Evolutionary conservation across 1,140 invertebrate genomes (phyloP), one percentile per base, ranked within the genome.

Genomic region (Orchestia grillus): DNA sequence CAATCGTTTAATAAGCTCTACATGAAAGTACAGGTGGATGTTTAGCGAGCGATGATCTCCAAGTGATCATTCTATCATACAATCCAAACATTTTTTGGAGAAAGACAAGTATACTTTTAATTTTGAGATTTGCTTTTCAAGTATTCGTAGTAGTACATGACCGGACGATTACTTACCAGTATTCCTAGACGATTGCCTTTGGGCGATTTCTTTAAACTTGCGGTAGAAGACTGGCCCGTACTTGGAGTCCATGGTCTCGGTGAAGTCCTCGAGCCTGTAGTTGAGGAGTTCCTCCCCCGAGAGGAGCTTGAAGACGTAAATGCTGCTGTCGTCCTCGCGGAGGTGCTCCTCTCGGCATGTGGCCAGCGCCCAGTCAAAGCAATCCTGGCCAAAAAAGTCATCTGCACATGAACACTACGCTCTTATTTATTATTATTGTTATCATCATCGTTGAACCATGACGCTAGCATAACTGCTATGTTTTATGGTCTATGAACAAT

Each of bases 341-440:
- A 90, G 41, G 11, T 43, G 4, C 88, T 90, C 88, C 11, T 44
- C 44, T 11, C 92, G 6, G 92, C 92, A 94, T 44, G 44, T 45
- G 3, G 92, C 92, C 23, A 94, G 92, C 40, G 92, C 92, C 92
- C 92, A 94, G 6, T 94, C 92, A 40, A 94, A 94, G 47, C 92
- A 94, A 47, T 94, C 92, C 92, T 94, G 92, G 0, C 15, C 41
- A 90, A 90, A 90, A 15, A 90, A 42, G 15, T 90, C 19, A 19
- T n/a, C n/a, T n/a, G n/a, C n/a, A n/a, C n/a, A n/a, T n/a, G n/a
- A n/a, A n/a, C n/a, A n/a, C n/a, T n/a, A n/a, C n/a, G n/a, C n/a
- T n/a, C n/a, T n/a, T n/a, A n/a, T n/a, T n/a, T n/a, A n/a, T n/a
- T n/a, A n/a, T n/a, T n/a, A n/a, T n/a, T n/a, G n/a, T n/a, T n/a